Conservation (phyloP, 92 coral and sea anemone genomes). For the Metridium senile region DNA sequence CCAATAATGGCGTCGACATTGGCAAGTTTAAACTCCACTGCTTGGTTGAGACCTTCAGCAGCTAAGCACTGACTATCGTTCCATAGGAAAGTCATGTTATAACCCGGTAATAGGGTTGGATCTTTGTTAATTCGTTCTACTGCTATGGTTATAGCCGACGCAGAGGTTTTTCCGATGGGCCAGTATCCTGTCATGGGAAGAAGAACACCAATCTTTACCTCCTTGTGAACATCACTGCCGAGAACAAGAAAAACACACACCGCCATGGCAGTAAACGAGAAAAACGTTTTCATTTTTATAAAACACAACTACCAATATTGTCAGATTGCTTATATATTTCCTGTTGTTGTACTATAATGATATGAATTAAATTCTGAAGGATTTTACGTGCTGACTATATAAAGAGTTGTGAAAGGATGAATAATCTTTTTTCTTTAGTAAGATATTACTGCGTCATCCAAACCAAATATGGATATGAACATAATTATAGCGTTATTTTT, state of each 20-base stretch:
- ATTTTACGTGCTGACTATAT: not conserved
- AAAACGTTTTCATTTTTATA: not conserved
- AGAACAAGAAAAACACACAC: conserved; percentile 3
- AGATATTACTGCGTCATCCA: not conserved
- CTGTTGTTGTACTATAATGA: too few species aligned
- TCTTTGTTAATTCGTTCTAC: conserved; percentile 76
- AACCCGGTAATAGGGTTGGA: conserved; percentile 60
- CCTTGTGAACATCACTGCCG: not conserved
- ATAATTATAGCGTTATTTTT: too few species aligned
- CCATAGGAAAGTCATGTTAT: conserved; percentile 78
- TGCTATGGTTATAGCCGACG: conserved; percentile 82
- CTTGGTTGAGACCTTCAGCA: conserved; percentile 83
- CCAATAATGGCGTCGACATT: conserved; percentile 84
- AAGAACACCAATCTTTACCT: conserved; percentile 70
- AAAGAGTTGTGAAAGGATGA: too few species aligned
- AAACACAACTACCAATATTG: too few species aligned
- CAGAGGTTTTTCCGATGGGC: conserved; percentile 87
- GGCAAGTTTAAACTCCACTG: conserved; percentile 76
- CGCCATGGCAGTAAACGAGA: not conserved
- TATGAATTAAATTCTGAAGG: not conserved
- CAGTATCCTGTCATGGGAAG: conserved; percentile 89
- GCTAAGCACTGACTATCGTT: conserved; percentile 81
- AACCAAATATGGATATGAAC: not conserved
- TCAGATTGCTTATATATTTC: too few species aligned
- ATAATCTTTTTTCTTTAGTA: not conserved